These are phyloP conservation scores for Dinocampus coccinellae DNA, from an alignment of 2,888 invertebrate genomes.

Conservation along the genomic window DNA sequence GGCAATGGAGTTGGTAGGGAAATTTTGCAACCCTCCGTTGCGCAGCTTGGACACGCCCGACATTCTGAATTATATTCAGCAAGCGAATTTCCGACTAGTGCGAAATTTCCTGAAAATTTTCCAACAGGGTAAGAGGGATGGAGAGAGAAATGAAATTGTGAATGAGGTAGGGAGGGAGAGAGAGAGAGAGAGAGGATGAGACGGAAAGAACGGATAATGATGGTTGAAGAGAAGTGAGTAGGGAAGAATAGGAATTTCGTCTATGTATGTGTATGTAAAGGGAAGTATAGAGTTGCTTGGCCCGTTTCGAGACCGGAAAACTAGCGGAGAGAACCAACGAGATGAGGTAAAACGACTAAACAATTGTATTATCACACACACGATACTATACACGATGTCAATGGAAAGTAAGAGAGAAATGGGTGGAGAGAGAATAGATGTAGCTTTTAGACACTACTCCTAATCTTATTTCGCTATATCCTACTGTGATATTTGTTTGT, in stretches of 20 bases:
- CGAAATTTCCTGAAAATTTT: slow-evolving; percentile 42
- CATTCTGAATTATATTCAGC: slow-evolving; percentile 39
- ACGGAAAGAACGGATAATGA: too few relatives aligned
- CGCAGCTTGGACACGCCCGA: slow-evolving; percentile 19
- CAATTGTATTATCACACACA: slow-evolving; percentile 58
- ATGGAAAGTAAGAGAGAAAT: too few relatives aligned
- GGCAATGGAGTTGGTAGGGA: background rate
- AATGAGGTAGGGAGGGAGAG: too few relatives aligned
- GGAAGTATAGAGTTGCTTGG: slow-evolving; percentile 4
- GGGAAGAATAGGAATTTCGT: slow-evolving; percentile 20
- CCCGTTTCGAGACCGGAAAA: slow-evolving; percentile 40
- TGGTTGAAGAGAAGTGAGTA: slow-evolving; percentile 5
- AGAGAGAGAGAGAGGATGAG: slow-evolving; percentile 16
- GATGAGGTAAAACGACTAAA: slow-evolving; percentile 58
- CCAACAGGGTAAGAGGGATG: slow-evolving; percentile 11
- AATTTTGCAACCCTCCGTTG: slow-evolving; percentile 34
- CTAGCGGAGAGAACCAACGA: slow-evolving; percentile 43
- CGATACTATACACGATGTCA: background rate
- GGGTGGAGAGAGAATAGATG: background rate
- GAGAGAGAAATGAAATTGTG: background rate
- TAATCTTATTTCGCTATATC: background rate
- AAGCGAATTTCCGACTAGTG: slow-evolving; percentile 41
- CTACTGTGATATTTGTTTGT: background rate
- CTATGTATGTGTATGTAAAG: too few relatives aligned
- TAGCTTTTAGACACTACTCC: background rate